Evolutionary conservation across 2,797 vertebrate species (phyloP), one percentile per base, ranked within the genome.

Genomic region (Sylvia borin): DNA sequence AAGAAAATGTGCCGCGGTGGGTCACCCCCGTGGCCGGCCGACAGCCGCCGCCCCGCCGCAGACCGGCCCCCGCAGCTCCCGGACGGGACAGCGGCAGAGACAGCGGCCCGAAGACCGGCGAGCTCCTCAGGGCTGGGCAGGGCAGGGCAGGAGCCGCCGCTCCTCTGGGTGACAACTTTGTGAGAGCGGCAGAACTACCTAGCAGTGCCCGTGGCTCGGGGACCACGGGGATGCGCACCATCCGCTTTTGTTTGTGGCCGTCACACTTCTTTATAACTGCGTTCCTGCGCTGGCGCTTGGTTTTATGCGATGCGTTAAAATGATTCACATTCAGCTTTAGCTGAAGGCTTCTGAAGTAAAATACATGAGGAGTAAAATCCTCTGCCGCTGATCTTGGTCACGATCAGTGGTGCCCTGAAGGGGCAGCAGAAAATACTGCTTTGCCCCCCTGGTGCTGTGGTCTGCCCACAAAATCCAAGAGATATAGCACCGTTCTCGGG

Each of bases 401-500:
- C 5, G 5, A 66, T 26, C 66, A 4, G 38, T 9, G 73, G 2
- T 16, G 68, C 6, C 3, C 42, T 19, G 47, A 42, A 62, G 50
- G 47, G 24, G 36, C 50, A 1, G n/a, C 1, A 17, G 34, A 29
- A 50, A 20, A 22, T 9, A 15, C 22, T 47, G 50, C 5, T 25
- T 4, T 15, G 54, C 7, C 25, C 4, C 3, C 36, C 55, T 4
- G 24, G 7, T 47, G 18, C 43, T 36, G 11, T 47, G 21, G 14
- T 55, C 31, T 27, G 6, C 48, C 58, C 68, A 2, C 6, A 7
- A 43, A 66, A 53, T 47, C 32, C 55, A 3, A 20, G 85, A 55
- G 12, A 13, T 16, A 1, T 17, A 25, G 21, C 13, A 4, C 38
- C 11, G 0, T 26, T 34, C 27, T 29, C 10, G 10, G 14, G 2